Evolutionary conservation across 2,113 vertebrate species (phyloP).

Genomic region (Gymnobelideus leadbeateri): DNA sequence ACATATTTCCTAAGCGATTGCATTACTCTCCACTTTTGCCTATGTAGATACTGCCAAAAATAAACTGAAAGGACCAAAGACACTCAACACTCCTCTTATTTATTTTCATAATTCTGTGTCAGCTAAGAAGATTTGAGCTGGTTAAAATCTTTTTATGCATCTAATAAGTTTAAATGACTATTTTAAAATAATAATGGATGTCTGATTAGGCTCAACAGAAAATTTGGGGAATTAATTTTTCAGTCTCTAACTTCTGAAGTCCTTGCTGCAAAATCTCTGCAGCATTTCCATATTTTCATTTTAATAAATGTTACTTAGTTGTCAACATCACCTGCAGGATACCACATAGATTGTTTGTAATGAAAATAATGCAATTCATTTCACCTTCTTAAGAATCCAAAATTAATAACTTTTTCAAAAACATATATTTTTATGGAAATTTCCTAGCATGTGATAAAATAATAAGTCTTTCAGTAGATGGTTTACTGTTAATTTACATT

Average conservation of each 20-base stretch:
- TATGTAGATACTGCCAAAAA: neutral
- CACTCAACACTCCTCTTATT: neutral
- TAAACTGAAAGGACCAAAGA: conserved; percentile 18
- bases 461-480: conserved; percentile 36
- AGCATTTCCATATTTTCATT: conserved; percentile 36
- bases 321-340: conserved; percentile 50
- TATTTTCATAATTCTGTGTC: conserved; percentile 24
- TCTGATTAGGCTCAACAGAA: conserved; percentile 63
- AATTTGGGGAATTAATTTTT: conserved; percentile 49
- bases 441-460: conserved; percentile 32
- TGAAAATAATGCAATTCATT: conserved; percentile 47
- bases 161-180: conserved; percentile 63
- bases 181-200: conserved; percentile 68
- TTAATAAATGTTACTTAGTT: conserved; percentile 58
- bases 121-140: conserved; percentile 22
- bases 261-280: conserved; percentile 55
- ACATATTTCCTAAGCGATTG: conserved; percentile 18
- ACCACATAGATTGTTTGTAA: conserved; percentile 44
- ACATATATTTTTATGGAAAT: conserved; percentile 43
- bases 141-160: conserved; percentile 59
- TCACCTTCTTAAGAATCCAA: conserved; percentile 34
- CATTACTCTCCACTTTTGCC: neutral
- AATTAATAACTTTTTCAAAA: conserved; percentile 30
- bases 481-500: conserved; percentile 24
- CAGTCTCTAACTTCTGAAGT: conserved; percentile 53